Percentiles rank a stretch among this genome's conserved stretches.
phyloP scores from a whole-genome alignment of 2,113 vertebrate species.

The Passer montanus region DNA sequence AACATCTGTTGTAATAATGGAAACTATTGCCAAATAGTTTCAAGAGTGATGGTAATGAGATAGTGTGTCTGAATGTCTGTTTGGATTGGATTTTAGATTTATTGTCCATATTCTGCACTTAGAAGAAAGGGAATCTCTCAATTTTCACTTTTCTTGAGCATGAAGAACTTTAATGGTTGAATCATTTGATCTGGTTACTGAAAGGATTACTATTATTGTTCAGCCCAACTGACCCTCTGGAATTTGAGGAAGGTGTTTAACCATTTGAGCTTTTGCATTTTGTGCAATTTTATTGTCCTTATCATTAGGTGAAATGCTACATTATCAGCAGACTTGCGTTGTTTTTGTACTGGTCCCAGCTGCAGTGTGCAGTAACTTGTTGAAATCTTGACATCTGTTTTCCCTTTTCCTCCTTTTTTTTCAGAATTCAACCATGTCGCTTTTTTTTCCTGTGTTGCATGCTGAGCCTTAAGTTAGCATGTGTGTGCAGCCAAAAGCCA shows the following conservation, averaged over 20 bases:
- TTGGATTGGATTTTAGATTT: slow-evolving; percentile 22
- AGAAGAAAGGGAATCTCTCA: neutral
- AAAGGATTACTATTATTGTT: slow-evolving; percentile 16
- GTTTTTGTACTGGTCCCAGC: slow-evolving; percentile 35
- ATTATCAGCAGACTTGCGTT: slow-evolving; percentile 3
- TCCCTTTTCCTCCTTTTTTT: slow-evolving; percentile 28
- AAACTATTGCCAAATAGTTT: slow-evolving; percentile 29
- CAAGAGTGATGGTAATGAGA: neutral
- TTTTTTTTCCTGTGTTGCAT: slow-evolving; percentile 10
- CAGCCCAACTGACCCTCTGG: neutral
- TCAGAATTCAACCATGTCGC: slow-evolving; percentile 25
- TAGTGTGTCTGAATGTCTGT: neutral
- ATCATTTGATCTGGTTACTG: slow-evolving; percentile 22
- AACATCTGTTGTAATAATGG: slow-evolving; percentile 32
- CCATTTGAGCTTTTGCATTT: neutral
- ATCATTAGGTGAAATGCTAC: slow-evolving; percentile 35
- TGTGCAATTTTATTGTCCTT: slow-evolving; percentile 47
- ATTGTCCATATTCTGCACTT: neutral
- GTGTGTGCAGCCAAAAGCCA: neutral
- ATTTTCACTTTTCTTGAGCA: slow-evolving; percentile 18
- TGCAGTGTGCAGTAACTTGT: slow-evolving; percentile 7
- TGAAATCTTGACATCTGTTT: slow-evolving; percentile 56
- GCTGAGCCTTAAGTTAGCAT: neutral
- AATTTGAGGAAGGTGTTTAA: slow-evolving; percentile 29
- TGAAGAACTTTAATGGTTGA: neutral